Evolutionary conservation across 2,888 invertebrate species (phyloP).

Genomic region (Melangyna quadrimaculata): DNA sequence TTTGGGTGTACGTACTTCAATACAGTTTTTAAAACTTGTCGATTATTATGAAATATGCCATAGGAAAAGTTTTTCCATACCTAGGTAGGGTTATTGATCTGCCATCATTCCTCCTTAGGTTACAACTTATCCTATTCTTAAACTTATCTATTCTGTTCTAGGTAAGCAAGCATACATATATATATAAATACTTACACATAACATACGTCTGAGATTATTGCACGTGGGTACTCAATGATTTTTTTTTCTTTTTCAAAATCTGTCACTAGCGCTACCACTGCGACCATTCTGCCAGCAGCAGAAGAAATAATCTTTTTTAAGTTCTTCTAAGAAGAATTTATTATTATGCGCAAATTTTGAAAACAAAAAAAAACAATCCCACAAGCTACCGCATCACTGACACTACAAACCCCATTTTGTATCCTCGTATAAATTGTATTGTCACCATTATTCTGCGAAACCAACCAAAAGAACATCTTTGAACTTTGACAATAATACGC

Average conservation of each 20-base stretch:
- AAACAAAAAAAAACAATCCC: background rate
- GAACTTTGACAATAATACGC: background rate
- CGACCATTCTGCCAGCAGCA: background rate
- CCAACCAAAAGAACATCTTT: background rate
- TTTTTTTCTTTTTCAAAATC: background rate
- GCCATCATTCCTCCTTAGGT: background rate
- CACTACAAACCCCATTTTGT: background rate
- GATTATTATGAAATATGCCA: background rate
- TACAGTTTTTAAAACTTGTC: background rate
- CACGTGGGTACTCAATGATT: background rate
- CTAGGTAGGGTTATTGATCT: background rate
- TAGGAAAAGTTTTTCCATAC: background rate
- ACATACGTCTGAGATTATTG: background rate
- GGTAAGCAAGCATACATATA: too few relatives aligned
- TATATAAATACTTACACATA: background rate
- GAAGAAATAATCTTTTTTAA: background rate
- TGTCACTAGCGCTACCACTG: background rate
- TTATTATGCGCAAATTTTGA: background rate
- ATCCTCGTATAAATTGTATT: background rate
- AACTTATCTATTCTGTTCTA: too few relatives aligned
- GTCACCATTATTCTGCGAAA: background rate
- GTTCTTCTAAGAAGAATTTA: background rate
- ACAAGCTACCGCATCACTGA: background rate
- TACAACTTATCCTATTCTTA: too few relatives aligned
- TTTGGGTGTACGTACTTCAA: too few relatives aligned